phyloP scores from a whole-genome alignment of 2,888 invertebrate genomes.

The Diarsia dahlii region DNA sequence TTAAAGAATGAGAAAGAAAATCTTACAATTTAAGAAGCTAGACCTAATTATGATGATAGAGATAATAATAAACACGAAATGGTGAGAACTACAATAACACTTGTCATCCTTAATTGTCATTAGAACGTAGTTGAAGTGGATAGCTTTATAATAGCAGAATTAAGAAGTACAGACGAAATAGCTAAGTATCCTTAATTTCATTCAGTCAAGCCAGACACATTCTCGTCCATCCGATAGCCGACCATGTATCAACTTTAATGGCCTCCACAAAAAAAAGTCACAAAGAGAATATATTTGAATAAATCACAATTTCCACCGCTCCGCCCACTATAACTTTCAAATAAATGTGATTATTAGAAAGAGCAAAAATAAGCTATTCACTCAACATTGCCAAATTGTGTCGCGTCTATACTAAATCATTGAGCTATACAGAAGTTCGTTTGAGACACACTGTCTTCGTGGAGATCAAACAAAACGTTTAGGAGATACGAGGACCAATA shows the following conservation, averaged over 20 bases:
- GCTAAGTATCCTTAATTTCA: conserved; percentile 31
- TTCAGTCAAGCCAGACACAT: conserved; percentile 42
- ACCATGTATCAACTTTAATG: conserved; percentile 65
- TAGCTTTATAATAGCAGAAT: neutral
- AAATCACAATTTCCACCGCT: conserved; percentile 77
- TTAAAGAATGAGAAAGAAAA: neutral
- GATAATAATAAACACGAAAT: neutral
- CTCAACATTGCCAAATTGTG: conserved; percentile 80
- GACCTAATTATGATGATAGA: neutral
- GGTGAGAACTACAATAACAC: neutral
- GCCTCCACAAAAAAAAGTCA: conserved; percentile 67
- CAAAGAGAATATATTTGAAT: conserved; percentile 69
- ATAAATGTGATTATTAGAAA: conserved; percentile 79
- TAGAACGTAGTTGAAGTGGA: neutral
- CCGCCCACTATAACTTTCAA: conserved; percentile 74
- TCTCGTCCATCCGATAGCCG: conserved; percentile 61
- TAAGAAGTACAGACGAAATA: conserved; percentile 12
- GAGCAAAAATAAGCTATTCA: conserved; percentile 80
- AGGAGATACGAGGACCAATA: neutral
- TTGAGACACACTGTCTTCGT: conserved; percentile 49
- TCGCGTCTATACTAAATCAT: conserved; percentile 80
- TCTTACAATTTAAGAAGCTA: neutral
- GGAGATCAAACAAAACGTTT: conserved; percentile 40
- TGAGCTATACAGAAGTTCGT: conserved; percentile 69
- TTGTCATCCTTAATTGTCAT: neutral